These are phyloP conservation scores for Catocala fraxini DNA, from an alignment of 2,888 invertebrate genomes.

Conservation along the genomic window DNA sequence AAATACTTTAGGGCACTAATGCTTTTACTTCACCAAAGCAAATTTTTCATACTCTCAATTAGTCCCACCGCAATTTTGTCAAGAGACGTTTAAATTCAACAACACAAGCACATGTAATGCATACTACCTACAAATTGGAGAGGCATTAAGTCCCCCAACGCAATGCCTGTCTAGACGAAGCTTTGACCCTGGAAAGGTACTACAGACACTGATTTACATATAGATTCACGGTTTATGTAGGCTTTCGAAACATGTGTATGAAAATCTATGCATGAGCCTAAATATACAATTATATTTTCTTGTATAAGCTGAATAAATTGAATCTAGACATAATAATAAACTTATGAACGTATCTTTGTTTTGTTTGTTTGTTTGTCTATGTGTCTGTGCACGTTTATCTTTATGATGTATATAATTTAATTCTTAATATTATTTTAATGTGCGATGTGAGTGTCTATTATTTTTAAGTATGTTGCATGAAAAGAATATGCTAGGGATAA, in stretches of 20 bases:
- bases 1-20: too few species aligned
- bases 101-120: slow-evolving; percentile 24
- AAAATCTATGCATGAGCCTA: slow-evolving; percentile 6
- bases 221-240: slow-evolving; percentile 31
- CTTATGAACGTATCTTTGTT: too few species aligned
- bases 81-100: slow-evolving; percentile 15
- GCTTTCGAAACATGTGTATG: slow-evolving; percentile 24
- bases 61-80: slow-evolving; percentile 8
- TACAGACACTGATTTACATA: slow-evolving; percentile 50
- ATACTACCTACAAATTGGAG: slow-evolving; percentile 32
- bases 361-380: too few species aligned
- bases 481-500: too few species aligned
- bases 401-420: too few species aligned
- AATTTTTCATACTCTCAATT: neutral
- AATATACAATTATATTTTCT: neutral
- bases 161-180: slow-evolving; percentile 57
- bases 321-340: too few species aligned
- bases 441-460: too few species aligned
- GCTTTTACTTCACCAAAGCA: neutral
- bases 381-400: too few species aligned
- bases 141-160: slow-evolving; percentile 40
- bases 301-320: too few species aligned
- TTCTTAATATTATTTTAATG: too few species aligned
- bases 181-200: slow-evolving; percentile 31
- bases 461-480: too few species aligned